Conservation (phyloP, 2,888 invertebrate species). For the Plagodis pulveraria region DNA sequence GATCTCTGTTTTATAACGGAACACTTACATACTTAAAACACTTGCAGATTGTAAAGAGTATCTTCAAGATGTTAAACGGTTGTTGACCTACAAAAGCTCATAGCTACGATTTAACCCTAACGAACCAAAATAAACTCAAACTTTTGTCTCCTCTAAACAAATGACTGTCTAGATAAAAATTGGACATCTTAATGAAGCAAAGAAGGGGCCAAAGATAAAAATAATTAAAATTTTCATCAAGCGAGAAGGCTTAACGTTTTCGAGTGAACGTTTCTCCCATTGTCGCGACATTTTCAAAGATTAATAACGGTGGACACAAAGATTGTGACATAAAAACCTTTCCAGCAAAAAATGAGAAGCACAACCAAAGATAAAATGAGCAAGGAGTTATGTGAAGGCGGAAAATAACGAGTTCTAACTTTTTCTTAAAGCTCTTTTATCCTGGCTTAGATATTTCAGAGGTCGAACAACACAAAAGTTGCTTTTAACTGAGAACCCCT, state of each 20-base stretch:
- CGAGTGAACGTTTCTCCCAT: slow-evolving; percentile 60
- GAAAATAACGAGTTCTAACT: slow-evolving; percentile 37
- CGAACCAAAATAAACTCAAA: slow-evolving; percentile 21
- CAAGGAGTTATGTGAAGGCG: slow-evolving; percentile 53
- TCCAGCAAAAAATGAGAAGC: slow-evolving; percentile 53
- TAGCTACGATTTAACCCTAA: slow-evolving; percentile 26
- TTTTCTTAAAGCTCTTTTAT: slow-evolving; percentile 19
- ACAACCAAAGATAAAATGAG: slow-evolving; percentile 62
- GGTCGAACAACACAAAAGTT: slow-evolving; percentile 14
- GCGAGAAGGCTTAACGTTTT: slow-evolving; percentile 57
- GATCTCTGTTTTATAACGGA: no score
- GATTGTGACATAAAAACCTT: slow-evolving; percentile 76
- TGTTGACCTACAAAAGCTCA: slow-evolving; percentile 14
- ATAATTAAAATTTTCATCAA: slow-evolving; percentile 66
- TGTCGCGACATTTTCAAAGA: slow-evolving; percentile 71
- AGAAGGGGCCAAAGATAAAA: slow-evolving; percentile 38
- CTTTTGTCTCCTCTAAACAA: slow-evolving; percentile 38
- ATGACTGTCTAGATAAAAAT: slow-evolving; percentile 38
- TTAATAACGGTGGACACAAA: slow-evolving; percentile 74
- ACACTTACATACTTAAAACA: no score
- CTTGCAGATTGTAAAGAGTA: background rate
- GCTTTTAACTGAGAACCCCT: slow-evolving; percentile 49
- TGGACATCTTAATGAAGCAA: slow-evolving; percentile 37
- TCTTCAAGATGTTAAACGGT: background rate
- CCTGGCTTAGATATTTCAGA: slow-evolving; percentile 12